Percentiles rank a stretch among this genome's conserved stretches.
Evolutionary conservation across 2,113 vertebrate genomes (phyloP).

Genomic region (Pygoscelis adeliae): DNA sequence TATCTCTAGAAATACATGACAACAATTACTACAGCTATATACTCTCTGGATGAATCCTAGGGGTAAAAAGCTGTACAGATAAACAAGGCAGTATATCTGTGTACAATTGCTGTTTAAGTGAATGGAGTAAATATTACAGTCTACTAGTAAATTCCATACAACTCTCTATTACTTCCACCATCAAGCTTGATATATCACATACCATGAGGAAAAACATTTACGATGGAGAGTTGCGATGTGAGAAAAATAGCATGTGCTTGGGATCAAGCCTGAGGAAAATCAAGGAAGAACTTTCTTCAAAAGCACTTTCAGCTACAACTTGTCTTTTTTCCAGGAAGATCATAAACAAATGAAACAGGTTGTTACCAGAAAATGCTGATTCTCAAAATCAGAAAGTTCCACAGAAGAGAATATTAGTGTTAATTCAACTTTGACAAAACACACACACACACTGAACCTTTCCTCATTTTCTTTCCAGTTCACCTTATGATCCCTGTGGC

Average conservation of each 20-base stretch:
- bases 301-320: neutral
- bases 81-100: slow-evolving; percentile 50
- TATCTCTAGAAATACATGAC: slow-evolving; percentile 18
- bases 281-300: neutral
- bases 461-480: neutral
- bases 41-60: neutral
- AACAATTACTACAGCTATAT: slow-evolving; percentile 25
- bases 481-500: neutral
- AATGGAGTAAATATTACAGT: slow-evolving; percentile 1
- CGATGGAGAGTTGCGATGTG: neutral
- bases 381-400: neutral
- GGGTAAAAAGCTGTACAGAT: neutral
- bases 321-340: neutral
- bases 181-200: neutral
- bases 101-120: neutral
- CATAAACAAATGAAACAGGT: neutral
- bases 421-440: neutral
- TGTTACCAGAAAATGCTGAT: neutral
- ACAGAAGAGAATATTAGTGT: neutral
- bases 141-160: slow-evolving; percentile 24
- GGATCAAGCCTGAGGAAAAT: neutral
- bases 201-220: neutral
- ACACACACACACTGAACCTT: neutral
- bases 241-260: neutral
- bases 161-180: neutral